phyloP scores from a whole-genome alignment of 2,888 invertebrate species.

The Pristionchus entomophagus region DNA sequence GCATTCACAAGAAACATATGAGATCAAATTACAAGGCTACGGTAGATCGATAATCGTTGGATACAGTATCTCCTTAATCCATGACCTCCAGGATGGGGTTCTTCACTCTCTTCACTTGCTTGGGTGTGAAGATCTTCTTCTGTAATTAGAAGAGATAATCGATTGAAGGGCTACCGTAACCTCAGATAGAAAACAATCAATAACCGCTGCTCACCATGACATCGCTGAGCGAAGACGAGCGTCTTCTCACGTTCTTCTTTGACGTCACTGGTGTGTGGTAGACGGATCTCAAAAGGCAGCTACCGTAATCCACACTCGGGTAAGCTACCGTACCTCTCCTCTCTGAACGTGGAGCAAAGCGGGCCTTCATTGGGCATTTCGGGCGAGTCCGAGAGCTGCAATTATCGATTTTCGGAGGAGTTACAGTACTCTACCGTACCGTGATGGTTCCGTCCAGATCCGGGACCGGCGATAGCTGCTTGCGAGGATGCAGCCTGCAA shows the following conservation, averaged over 20 bases:
- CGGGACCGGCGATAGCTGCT: not conserved
- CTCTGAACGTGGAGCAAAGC: not conserved
- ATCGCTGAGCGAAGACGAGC: not conserved
- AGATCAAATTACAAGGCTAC: too few species aligned
- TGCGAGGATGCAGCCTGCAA: not conserved
- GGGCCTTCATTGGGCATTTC: conserved; percentile 3
- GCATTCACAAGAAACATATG: not conserved
- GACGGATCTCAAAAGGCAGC: not conserved
- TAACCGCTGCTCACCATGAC: not conserved
- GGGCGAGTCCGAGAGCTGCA: conserved; percentile 13
- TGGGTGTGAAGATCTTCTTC: conserved; percentile 33
- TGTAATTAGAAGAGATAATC: not conserved
- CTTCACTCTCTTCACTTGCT: not conserved
- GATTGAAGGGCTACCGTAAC: too few species aligned
- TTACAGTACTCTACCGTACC: not conserved
- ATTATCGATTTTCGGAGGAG: not conserved
- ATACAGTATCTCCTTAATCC: not conserved
- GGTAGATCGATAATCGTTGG: not conserved
- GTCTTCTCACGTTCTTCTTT: conserved; percentile 22
- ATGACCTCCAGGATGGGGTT: not conserved
- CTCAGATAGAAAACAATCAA: too few species aligned
- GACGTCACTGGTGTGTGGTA: conserved; percentile 26
- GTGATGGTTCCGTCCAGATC: not conserved
- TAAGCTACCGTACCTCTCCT: conserved; percentile 1
- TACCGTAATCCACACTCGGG: not conserved